Evolutionary conservation across 2,888 invertebrate species (phyloP).

Genomic region (Cerastis rubricosa): DNA sequence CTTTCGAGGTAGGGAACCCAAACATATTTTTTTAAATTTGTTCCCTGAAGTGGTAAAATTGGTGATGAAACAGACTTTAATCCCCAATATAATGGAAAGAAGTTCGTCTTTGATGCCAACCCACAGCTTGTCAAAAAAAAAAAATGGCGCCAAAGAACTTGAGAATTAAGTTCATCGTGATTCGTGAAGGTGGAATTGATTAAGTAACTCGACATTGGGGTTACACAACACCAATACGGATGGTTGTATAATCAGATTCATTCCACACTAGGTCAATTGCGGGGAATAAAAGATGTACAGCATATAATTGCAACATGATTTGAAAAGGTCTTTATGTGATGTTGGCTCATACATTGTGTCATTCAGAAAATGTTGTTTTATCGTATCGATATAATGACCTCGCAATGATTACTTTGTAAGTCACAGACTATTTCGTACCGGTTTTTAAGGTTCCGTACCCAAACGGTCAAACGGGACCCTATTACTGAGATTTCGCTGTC

Average conservation of each 20-base stretch:
- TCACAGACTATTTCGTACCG: neutral
- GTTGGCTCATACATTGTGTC: neutral
- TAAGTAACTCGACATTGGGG: constrained; percentile 25
- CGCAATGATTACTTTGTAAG: neutral
- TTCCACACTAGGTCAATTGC: constrained; percentile 41
- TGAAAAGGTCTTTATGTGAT: neutral
- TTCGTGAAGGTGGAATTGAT: constrained; percentile 15
- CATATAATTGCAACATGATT: constrained; percentile 23
- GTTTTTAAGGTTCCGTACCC: too few relatives aligned
- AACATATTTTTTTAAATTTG: neutral
- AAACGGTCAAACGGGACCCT: too few relatives aligned
- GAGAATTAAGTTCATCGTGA: constrained; percentile 17
- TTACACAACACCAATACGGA: constrained; percentile 23
- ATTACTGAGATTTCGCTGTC: too few relatives aligned
- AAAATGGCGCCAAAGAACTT: constrained; percentile 9
- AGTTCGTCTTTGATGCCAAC: neutral
- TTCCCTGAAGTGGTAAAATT: neutral
- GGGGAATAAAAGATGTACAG: constrained; percentile 13
- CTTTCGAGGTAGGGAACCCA: too few relatives aligned
- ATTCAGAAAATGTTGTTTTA: constrained; percentile 8
- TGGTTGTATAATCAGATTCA: constrained; percentile 28
- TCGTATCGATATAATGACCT: neutral
- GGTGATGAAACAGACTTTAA: neutral
- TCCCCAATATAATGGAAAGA: too few relatives aligned
- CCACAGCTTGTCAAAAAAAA: neutral